Evolutionary conservation across 2,113 vertebrate species (phyloP), one percentile per base, ranked within the genome.

Genomic region (Poeciliopsis occidentalis): DNA sequence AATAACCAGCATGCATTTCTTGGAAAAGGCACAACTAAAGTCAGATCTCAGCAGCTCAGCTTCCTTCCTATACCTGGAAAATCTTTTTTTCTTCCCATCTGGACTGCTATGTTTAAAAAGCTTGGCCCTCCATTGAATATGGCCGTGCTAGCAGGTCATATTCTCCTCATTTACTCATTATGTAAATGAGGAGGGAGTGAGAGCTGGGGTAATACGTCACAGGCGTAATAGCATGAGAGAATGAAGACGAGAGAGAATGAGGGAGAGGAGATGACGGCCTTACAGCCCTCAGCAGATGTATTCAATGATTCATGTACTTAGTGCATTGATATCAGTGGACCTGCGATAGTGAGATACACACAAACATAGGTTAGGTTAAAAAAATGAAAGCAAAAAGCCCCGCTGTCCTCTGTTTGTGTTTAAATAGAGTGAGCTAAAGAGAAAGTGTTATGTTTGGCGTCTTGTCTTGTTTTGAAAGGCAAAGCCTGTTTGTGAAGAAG

Each of bases 221-320:
- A 47, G 44, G 44, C 44, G 4, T 34, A 47, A 47, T 19, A 47
- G 44, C 15, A 19, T 47, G 44, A 47, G 44, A 7, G 17, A 47
- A 47, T 47, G 71, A 60, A 78, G 67, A 30, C 37, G 32, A 68
- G 32, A 68, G 34, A 26, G 76, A 82, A 60, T 54, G 64, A 57
- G 7, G 51, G 22, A 57, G 51, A n/a, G 51, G 3, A 24, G 51
- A 57, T 24, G 51, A 57, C 2, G 51, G 51, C 51, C 22, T 57
- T 39, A 30, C 61, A 69, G 60, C 65, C 64, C 26, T 75, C 60
- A 4, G 70, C 67, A 71, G 51, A 57, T 17, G 44, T 63, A 32
- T 76, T 85, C 37, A 82, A 78, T 84, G 73, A 83, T 85, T 87
- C 68, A 78, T 83, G 47, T 74, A 72, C 61, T 69, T 29, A 63